Percentiles rank a stretch among this genome's conserved stretches.
These are phyloP conservation scores for Tetramorium alpestre DNA, from an alignment of 1,140 invertebrate genomes.

Conservation along the genomic window DNA sequence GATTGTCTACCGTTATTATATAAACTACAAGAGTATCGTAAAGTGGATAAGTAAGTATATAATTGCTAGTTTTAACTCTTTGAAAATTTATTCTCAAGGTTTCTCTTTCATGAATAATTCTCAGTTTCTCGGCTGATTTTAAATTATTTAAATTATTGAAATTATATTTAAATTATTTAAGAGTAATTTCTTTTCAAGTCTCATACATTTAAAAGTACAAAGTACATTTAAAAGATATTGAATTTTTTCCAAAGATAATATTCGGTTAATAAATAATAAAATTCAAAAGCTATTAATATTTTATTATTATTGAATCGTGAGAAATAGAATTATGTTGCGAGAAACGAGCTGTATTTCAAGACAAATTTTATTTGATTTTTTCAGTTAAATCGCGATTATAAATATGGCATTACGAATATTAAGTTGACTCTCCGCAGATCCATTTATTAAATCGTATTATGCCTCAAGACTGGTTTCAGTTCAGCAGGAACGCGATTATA, in stretches of 20 bases:
- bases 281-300: background rate
- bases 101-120: background rate
- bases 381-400: background rate
- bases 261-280: background rate
- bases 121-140: background rate
- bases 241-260: background rate
- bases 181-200: background rate
- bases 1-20: background rate
- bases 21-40: background rate
- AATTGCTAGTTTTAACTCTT: background rate
- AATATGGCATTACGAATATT: background rate
- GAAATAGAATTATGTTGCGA: background rate
- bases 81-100: background rate
- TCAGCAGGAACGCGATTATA: background rate
- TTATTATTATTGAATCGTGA: background rate
- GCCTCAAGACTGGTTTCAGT: background rate
- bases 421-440: background rate
- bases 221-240: background rate
- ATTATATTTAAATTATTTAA: slow-evolving; percentile 1
- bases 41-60: background rate
- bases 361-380: background rate
- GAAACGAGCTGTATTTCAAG: background rate
- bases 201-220: background rate
- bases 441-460: background rate
- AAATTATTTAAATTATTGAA: background rate